These are phyloP conservation scores for Pseudomyrmex flavicornis DNA, from an alignment of 1,140 invertebrate genomes.

Conservation along the genomic window DNA sequence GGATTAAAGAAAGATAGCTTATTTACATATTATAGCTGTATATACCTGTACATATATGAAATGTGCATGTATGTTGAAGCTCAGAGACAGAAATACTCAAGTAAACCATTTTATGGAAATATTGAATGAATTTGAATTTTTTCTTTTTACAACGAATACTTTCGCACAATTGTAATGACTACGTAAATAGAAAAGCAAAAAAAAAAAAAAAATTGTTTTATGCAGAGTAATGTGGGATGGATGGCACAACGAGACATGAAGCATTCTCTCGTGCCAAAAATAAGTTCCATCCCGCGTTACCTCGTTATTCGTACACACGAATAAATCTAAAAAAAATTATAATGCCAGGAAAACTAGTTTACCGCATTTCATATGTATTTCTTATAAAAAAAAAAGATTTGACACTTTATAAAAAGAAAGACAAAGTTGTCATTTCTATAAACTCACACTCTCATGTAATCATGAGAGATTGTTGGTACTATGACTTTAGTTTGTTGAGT, in stretches of 20 bases:
- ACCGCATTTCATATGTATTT: background rate
- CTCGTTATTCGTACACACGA: too few relatives aligned
- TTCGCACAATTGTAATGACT: background rate
- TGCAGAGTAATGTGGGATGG: too few relatives aligned
- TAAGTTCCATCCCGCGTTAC: too few relatives aligned
- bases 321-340: constrained; percentile 31
- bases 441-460: constrained; percentile 58
- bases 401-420: constrained; percentile 46
- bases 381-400: background rate
- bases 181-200: constrained; percentile 40
- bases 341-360: constrained; percentile 31
- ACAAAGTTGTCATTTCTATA: constrained; percentile 43
- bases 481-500: constrained; percentile 66
- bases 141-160: constrained; percentile 40
- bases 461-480: constrained; percentile 45
- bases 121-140: constrained; percentile 61
- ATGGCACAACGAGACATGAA: too few relatives aligned
- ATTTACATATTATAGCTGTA: constrained; percentile 24
- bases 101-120: constrained; percentile 26
- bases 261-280: too few relatives aligned
- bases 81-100: constrained; percentile 26
- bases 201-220: too few relatives aligned
- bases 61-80: constrained; percentile 51
- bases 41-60: constrained; percentile 40
- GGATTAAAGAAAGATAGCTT: constrained; percentile 26